Evolutionary conservation across 2,797 vertebrate species (phyloP), one percentile per base, ranked within the genome.

Genomic region (Eulemur mongoz): DNA sequence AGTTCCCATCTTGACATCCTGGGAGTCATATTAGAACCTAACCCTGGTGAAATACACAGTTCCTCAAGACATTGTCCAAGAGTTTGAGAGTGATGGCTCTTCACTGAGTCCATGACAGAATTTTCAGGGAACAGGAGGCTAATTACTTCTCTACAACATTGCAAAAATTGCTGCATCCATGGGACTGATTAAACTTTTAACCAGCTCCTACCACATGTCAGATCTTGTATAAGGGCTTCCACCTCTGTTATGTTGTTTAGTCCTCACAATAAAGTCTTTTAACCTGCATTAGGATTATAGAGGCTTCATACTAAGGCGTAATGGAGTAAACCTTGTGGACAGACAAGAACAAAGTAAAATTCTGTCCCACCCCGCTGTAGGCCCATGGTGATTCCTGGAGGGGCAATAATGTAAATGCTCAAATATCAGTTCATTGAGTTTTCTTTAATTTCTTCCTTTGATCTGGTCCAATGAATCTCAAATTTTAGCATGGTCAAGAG

Each of bases 391-490:
- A 50, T 92, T 57, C 76, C 84, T 57, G 6, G 35, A 54, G 23
- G 23, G 2, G 9, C 59, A 43, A 9, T 30, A 54, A 4, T 27
- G 2, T 40, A 30, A 92, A 61, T 70, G 12, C 25, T n/a, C 75
- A 65, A 30, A 59, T 30, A 54, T 23, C 5, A 63, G 45, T 65
- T 70, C 45, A 57, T 2, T 43, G 67, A 65, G 52, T 57, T 91
- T 90, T 17, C n/a, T 79, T 88, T 80, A 9, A 7, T 87, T 89
- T 84, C 69, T 89, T 96, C 75, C 75, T 92, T 88, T 43, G 48
- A 20, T 92, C 67, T 84, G 15, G 6, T 50, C 35, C 57, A 22
- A 0, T 38, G 48, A 30, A 17, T 40, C 67, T 93, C 92, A 84
- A 13, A 48, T 82, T 76, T 81, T 57, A 67, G n/a, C 10, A 20